Conservation (phyloP, 1,140 invertebrate species). For the Brachionus asplanchnoidis region DNA sequence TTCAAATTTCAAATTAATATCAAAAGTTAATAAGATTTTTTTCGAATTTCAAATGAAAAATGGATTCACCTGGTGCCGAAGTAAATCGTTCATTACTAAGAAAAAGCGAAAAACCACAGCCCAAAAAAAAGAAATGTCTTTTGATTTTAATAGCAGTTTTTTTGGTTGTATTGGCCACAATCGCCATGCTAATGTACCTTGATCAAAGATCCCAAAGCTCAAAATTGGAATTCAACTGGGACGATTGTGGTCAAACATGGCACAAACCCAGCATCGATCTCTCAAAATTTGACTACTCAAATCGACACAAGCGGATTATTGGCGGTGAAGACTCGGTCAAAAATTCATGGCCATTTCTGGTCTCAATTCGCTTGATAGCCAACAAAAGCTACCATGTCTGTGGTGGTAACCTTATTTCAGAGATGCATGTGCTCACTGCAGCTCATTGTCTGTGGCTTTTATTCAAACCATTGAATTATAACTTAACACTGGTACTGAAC, state of each 20-base stretch:
- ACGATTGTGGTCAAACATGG: conserved; percentile 31
- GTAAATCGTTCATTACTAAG: conserved; percentile 10
- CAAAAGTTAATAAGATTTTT: not conserved
- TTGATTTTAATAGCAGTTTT: not conserved
- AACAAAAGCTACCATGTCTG: conserved; percentile 20
- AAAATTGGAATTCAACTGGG: not conserved
- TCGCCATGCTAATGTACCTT: not conserved
- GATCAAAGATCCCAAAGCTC: not conserved
- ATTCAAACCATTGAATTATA: conserved; percentile 2
- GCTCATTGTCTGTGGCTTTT: conserved; percentile 14
- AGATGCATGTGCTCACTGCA: conserved; percentile 5
- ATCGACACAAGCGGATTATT: not conserved
- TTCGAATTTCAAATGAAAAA: not conserved
- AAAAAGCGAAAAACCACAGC: not conserved
- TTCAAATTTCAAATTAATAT: not conserved
- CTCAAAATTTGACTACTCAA: not conserved
- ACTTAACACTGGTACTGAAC: not conserved
- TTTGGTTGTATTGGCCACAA: not conserved
- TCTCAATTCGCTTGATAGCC: not conserved
- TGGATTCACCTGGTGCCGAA: not conserved
- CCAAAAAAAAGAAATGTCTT: not conserved
- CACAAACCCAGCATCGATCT: conserved; percentile 13
- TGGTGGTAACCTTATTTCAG: conserved; percentile 29
- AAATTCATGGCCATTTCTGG: conserved; percentile 39
- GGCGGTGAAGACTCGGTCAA: conserved; percentile 25